Percentiles rank a stretch among this genome's conserved stretches.
Evolutionary conservation across 2,797 vertebrate species (phyloP).

Genomic region (Mus caroli): DNA sequence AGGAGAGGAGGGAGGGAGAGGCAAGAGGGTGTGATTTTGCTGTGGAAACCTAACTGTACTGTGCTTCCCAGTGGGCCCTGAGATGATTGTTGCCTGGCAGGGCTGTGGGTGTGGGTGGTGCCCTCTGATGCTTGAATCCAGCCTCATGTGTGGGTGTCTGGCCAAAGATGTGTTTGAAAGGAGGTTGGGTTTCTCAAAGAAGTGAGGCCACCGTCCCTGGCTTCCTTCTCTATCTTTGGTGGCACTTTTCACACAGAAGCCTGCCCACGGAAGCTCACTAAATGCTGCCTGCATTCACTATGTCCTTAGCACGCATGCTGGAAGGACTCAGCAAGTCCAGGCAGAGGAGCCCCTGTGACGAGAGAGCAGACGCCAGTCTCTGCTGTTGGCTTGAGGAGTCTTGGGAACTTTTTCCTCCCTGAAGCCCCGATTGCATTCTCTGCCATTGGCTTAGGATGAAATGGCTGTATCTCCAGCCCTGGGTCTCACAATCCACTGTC

Average conservation of each 20-base stretch:
- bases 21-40: neutral
- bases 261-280: neutral
- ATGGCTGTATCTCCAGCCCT: neutral
- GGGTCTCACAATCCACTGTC: neutral
- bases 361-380: neutral
- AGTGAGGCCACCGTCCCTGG: accelerated
- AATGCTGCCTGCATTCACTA: no score
- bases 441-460: neutral
- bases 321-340: neutral
- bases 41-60: neutral
- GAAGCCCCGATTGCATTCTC: neutral
- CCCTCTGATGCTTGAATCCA: neutral
- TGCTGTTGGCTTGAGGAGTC: neutral
- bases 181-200: neutral
- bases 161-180: neutral
- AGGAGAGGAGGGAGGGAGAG: neutral
- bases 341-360: neutral
- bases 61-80: neutral
- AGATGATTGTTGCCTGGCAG: neutral
- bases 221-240: no score
- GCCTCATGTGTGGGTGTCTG: neutral
- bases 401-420: neutral
- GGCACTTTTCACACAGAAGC: accelerated
- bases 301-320: accelerated
- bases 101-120: neutral